Conservation (phyloP, 2,113 vertebrate genomes). For the rat (Rattus norvegicus) region DNA sequence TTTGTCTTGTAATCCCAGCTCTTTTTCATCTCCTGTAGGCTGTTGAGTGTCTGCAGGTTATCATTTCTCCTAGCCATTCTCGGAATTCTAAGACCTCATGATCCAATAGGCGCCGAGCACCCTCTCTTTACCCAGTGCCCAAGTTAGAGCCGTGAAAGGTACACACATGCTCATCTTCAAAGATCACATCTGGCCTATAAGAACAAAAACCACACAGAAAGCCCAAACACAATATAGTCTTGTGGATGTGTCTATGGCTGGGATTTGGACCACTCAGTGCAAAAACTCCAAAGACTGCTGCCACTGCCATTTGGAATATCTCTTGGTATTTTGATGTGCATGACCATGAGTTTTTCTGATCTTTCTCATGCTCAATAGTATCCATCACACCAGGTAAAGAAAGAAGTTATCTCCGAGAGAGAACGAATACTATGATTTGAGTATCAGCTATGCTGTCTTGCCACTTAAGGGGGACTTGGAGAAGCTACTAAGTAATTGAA, state of each 20-base stretch:
- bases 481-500: background rate
- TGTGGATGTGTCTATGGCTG: background rate
- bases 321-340: background rate
- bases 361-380: background rate
- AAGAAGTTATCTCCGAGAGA: background rate
- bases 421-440: background rate
- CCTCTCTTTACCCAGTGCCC: background rate
- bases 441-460: background rate
- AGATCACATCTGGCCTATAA: background rate
- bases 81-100: background rate
- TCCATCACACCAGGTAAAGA: background rate
- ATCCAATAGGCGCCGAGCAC: background rate
- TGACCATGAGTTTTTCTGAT: background rate
- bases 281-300: background rate
- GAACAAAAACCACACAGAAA: background rate
- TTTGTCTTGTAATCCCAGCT: background rate
- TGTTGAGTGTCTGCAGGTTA: background rate
- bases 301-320: background rate
- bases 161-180: background rate
- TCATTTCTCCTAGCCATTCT: background rate
- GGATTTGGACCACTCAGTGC: background rate
- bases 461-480: background rate
- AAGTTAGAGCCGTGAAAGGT: background rate
- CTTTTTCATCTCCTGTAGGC: background rate
- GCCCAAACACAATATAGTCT: background rate